Conservation (phyloP, 2,113 vertebrate genomes). For the Sceloporus undulatus region DNA sequence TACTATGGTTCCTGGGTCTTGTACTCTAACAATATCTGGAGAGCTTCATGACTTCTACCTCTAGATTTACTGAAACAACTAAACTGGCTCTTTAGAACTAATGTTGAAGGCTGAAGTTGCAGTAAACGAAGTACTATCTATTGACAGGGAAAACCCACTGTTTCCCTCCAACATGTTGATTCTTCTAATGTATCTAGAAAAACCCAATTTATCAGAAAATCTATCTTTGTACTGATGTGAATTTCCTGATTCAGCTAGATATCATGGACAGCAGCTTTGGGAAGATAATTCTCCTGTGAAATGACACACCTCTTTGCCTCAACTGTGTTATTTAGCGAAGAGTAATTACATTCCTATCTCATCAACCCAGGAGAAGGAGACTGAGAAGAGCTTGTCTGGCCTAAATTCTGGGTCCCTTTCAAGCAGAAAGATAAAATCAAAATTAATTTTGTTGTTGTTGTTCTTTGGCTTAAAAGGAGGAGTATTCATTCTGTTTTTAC, state of each 20-base stretch:
- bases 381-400: background rate
- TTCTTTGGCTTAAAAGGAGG: background rate
- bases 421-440: background rate
- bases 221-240: background rate
- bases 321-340: conserved; percentile 12
- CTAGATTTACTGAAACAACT: background rate
- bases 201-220: background rate
- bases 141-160: background rate
- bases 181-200: background rate
- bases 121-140: background rate
- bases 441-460: too few relatives aligned
- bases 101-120: too few relatives aligned
- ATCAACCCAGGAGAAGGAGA: conserved; percentile 4
- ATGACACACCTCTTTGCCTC: background rate
- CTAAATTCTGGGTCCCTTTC: background rate
- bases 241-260: conserved; percentile 10
- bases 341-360: conserved; percentile 6
- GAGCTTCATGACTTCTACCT: too few relatives aligned
- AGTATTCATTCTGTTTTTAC: background rate
- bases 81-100: background rate
- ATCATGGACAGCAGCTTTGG: background rate
- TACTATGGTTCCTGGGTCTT: too few relatives aligned
- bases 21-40: too few relatives aligned
- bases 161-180: background rate
- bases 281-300: conserved; percentile 2